phyloP scores from a whole-genome alignment of 2,113 vertebrate genomes.

The Dipodomys stephensi region DNA sequence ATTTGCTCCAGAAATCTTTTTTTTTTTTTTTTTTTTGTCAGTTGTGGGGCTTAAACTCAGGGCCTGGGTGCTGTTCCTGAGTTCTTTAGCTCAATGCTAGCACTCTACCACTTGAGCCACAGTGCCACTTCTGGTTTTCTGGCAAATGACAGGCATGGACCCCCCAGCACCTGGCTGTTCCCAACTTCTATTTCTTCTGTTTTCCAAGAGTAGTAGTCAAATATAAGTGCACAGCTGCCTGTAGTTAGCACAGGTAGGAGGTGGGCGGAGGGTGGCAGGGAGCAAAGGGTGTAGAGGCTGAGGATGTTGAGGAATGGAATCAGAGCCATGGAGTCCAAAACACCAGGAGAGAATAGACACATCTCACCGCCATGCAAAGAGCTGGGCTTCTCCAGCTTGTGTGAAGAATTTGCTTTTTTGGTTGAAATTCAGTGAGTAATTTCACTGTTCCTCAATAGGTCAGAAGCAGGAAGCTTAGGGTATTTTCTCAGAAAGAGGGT shows the following conservation, averaged over 20 bases:
- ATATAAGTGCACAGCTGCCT: neutral
- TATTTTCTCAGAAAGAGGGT: neutral
- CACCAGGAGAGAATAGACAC: neutral
- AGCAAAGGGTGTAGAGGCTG: no score
- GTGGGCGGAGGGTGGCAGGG: no score
- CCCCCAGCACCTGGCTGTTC: no score
- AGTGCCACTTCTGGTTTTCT: no score
- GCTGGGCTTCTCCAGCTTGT: neutral
- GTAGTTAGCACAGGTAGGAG: neutral
- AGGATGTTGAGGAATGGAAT: neutral
- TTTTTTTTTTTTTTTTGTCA: no score
- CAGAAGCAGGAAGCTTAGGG: neutral
- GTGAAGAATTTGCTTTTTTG: neutral
- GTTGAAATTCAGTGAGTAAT: neutral
- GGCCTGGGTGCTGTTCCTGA: no score
- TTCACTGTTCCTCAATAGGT: neutral
- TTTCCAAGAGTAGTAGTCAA: slow-evolving; percentile 37
- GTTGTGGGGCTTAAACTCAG: no score
- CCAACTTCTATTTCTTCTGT: neutral
- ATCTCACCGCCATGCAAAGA: neutral
- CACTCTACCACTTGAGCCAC: no score
- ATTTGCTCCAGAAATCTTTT: neutral
- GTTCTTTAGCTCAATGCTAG: no score
- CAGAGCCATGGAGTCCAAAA: neutral
- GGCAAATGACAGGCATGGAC: no score